Conservation (phyloP, 1,140 invertebrate species). For the Globodera rostochiensis region DNA sequence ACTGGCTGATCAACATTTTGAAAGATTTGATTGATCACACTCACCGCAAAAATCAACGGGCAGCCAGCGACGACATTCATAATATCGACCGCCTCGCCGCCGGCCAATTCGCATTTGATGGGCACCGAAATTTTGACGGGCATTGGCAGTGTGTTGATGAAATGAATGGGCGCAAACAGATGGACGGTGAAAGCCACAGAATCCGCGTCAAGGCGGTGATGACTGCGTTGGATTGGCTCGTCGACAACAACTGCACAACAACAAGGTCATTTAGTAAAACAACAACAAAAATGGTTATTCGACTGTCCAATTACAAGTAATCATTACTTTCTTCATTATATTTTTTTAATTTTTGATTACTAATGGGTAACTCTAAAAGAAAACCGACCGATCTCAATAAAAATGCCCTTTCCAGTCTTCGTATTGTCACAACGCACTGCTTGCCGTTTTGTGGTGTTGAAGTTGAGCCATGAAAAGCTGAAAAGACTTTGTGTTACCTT, state of each 20-base stretch:
- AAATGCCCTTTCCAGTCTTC: conserved; percentile 66
- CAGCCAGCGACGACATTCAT: conserved; percentile 52
- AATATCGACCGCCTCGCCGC: conserved; percentile 48
- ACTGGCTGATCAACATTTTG: neutral
- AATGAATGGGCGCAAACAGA: conserved; percentile 81
- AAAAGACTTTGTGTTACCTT: neutral
- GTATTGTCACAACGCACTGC: conserved; percentile 59
- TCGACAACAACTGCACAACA: neutral
- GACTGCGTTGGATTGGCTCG: conserved; percentile 13
- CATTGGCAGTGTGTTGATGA: conserved; percentile 88
- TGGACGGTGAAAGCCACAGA: conserved; percentile 75
- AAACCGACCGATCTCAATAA: conserved; percentile 73
- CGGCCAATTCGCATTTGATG: conserved; percentile 33
- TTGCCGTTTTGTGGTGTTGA: conserved; percentile 53
- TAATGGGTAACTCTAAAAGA: conserved; percentile 4
- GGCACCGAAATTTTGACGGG: conserved; percentile 74
- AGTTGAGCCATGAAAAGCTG: conserved; percentile 65
- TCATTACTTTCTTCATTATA: too few relatives aligned
- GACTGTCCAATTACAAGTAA: too few relatives aligned
- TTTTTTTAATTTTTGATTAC: too few relatives aligned
- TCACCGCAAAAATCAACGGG: neutral
- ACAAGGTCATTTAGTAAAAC: neutral
- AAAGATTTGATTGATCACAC: neutral
- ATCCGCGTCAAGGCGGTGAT: neutral
- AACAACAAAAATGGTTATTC: neutral